Conservation (phyloP, 2,113 vertebrate species). For the Pomatostomus ruficeps region DNA sequence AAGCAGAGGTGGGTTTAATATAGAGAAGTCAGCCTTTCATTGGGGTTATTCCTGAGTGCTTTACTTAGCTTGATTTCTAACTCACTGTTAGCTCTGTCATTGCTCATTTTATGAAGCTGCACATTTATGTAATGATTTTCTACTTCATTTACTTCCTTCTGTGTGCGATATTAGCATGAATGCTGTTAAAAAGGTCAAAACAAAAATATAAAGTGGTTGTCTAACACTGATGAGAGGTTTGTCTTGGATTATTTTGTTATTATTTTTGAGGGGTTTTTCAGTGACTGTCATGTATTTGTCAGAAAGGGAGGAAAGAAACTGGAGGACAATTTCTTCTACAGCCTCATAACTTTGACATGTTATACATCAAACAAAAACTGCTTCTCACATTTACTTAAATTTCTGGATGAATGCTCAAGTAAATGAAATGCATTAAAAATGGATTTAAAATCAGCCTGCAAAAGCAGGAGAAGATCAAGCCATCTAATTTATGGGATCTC, state of each 20-base stretch:
- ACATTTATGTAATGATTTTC: background rate
- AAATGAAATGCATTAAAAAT: background rate
- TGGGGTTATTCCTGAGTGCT: background rate
- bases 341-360: background rate
- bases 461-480: background rate
- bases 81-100: background rate
- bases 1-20: background rate
- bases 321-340: background rate
- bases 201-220: background rate
- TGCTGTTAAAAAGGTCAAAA: background rate
- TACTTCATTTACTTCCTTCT: background rate
- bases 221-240: background rate
- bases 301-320: background rate
- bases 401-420: background rate
- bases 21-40: background rate
- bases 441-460: background rate
- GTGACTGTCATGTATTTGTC: background rate
- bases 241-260: background rate
- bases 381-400: background rate
- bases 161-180: background rate
- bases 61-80: background rate
- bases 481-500: background rate
- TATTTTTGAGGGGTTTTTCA: background rate
- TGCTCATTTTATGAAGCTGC: background rate
- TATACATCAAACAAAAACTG: background rate